Base-by-base conservation (phyloP, 1,140 invertebrate species). In the Galleria mellonella region DNA sequence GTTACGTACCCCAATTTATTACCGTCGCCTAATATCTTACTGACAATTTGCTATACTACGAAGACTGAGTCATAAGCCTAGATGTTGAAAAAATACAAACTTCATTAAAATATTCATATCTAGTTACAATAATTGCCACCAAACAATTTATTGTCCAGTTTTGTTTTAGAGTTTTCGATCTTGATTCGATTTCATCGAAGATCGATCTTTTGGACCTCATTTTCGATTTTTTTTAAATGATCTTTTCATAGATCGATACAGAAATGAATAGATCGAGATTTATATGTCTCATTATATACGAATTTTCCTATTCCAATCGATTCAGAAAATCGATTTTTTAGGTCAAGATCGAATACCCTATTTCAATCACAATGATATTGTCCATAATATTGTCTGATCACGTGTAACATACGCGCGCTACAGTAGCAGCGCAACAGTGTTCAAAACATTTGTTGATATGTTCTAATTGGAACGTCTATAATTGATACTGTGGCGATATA, bases 71-170 rank as follows among this genome's bases (percentile, higher is more conserved):
- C 8, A 17, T 55, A 63, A 65, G 55, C 56, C 58, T 62, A 70
- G 43, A 52, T 56, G 50, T 57, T 72, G 63, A 47, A 69, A 69
- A 71, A 71, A 72, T 72, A 75, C 59, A 70, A 70, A 67, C 49
- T 52, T 62, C 35, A 27, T 9, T n/a, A 32, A 31, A 13, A 6
- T 42, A 42, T 42, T n/a, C 15, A n/a, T 47, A 23, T 6, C 17
- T 23, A n/a, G 11, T 2, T 33, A 15, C 33, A 36, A 9, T 0
- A 17, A 17, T 37, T 35, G 32, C 13, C 4, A n/a, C n/a, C 17
- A 23, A 23, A 23, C 17, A 23, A 9, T 35, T 35, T 37, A 37
- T 37, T 17, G 14, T 37, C 14, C 12, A 35, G 32, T 14, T n/a
- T n/a, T n/a, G n/a, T n/a, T n/a, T n/a, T n/a, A n/a, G n/a, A n/a